Evolutionary conservation across 2,113 vertebrate species (phyloP), one percentile per base, ranked within the genome.

Genomic region (Boulengeromyrus knoepffleri): DNA sequence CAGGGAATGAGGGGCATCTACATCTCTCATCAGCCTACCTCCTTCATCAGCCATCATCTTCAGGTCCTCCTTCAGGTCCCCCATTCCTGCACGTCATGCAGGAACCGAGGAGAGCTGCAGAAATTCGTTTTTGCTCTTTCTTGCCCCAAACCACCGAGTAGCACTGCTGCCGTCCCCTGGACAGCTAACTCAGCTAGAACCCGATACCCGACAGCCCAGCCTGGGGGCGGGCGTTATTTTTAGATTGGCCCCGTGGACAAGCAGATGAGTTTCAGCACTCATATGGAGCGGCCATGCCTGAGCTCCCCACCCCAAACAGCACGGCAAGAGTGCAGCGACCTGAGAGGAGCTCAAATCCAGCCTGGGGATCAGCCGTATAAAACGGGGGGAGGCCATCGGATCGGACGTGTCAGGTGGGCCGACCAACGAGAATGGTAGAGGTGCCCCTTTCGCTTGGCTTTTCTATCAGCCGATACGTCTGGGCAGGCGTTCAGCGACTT

Each of bases 141-240:
- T 27, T 27, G 15, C 24, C 58, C 58, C 88, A 89, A 80, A 89
- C 47, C 49, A 31, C 46, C 15, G 2, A 27, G 42, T 3, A 3
- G 24, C 13, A 80, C 80, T n/a, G 39, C 36, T 17, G 50, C 42
- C 10, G n/a, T 12, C 50, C 10, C 46, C 80, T 19, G 21, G 15
- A 62, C 39, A 58, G 52, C 89, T 36, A 85, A 56, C 50, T 89
- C 89, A 89, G 89, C 89, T 89, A 58, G 53, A 89, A 89, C 89
- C 80, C 89, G 89, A 89, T 47, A 89, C n/a, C 27, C 49, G 50
- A 36, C 89, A 9, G 36, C 24, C 80, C 50, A 42, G 52, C 50
- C 50, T 24, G 5, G 21, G 5, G 77, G 17, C 7, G 15, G 10
- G 0, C 15, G 13, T 42, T 89, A 89, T 85, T 89, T 89, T 62